These are phyloP conservation scores for Hyppa rectilinea DNA, from an alignment of 2,888 invertebrate species.

Conservation along the genomic window DNA sequence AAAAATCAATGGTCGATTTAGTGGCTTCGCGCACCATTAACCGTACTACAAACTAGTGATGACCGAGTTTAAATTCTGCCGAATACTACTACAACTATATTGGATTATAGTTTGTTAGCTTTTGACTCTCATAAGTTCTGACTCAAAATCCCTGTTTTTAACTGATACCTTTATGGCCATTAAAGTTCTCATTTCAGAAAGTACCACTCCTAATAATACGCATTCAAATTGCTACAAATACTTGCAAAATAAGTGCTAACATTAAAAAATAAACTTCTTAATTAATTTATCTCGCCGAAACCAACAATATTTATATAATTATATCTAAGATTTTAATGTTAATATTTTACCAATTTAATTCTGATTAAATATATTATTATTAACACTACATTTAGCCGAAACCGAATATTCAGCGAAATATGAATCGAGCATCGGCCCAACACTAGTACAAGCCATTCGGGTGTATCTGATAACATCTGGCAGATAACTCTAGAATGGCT, in stretches of 20 bases:
- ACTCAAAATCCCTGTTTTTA: not conserved
- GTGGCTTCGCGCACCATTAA: constrained; percentile 75
- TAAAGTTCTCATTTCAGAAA: not conserved
- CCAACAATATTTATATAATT: too few species aligned
- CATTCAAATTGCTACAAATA: not conserved
- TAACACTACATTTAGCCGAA: not conserved
- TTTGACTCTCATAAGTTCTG: not conserved
- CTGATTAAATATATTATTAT: too few species aligned
- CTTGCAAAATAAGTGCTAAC: not conserved
- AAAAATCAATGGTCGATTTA: constrained; percentile 75
- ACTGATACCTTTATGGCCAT: not conserved
- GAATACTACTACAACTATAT: constrained; percentile 5
- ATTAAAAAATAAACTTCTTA: not conserved
- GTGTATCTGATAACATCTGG: constrained; percentile 74
- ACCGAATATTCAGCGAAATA: constrained; percentile 1
- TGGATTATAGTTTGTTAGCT: not conserved
- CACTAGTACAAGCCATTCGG: constrained; percentile 44
- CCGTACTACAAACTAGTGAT: constrained; percentile 60
- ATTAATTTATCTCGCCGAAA: not conserved
- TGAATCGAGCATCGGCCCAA: constrained; percentile 7
- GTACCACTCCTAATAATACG: not conserved
- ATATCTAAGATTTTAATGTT: too few species aligned
- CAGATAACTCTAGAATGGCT: constrained; percentile 71
- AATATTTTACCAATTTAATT: too few species aligned
- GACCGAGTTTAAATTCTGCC: not conserved